These are phyloP conservation scores for Aptenodytes forsteri DNA, from an alignment of 2,113 vertebrate species.

Conservation along the genomic window DNA sequence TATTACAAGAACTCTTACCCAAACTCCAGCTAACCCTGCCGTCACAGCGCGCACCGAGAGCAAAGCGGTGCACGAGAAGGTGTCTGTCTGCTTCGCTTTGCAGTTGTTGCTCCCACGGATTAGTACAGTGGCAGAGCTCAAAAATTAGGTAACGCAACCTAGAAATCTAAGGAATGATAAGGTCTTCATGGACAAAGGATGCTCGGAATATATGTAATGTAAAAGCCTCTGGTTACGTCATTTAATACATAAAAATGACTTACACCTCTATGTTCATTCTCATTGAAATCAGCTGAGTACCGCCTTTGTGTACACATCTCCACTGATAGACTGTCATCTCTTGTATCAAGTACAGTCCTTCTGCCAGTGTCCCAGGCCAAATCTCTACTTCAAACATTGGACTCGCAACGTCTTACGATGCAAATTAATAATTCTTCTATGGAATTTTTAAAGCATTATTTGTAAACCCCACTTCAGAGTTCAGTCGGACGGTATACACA, in stretches of 20 bases:
- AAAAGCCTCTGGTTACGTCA: background rate
- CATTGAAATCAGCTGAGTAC: constrained; percentile 6
- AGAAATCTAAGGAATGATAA: background rate
- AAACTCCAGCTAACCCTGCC: background rate
- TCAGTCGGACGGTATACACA: background rate
- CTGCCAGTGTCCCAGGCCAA: background rate
- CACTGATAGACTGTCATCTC: background rate
- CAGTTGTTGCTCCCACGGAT: accelerated
- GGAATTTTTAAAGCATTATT: background rate
- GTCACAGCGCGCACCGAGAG: accelerated
- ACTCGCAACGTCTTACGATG: background rate
- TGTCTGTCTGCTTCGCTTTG: background rate
- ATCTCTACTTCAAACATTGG: background rate
- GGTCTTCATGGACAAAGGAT: background rate
- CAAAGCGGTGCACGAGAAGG: accelerated
- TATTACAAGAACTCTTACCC: background rate
- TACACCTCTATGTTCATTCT: constrained; percentile 20
- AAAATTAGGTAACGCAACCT: background rate
- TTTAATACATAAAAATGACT: constrained; percentile 28
- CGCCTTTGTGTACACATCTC: background rate
- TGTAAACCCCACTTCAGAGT: background rate
- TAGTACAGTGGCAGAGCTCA: background rate
- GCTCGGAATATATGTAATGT: background rate
- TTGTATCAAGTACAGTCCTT: background rate
- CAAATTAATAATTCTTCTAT: background rate